phyloP scores from a whole-genome alignment of 2,888 invertebrate species.

The Petrophora chlorosata region DNA sequence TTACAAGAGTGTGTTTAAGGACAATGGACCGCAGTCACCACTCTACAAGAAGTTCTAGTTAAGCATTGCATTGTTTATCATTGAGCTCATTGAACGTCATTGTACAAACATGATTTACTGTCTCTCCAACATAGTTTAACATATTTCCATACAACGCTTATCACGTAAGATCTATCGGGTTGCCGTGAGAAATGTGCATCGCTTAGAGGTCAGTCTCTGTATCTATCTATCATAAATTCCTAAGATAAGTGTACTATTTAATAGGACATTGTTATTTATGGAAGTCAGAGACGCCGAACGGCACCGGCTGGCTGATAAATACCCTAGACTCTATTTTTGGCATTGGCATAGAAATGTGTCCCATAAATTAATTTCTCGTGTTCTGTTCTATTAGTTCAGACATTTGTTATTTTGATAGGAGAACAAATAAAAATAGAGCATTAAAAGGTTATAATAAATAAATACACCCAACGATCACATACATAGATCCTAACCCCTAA shows the following conservation, averaged over 20 bases:
- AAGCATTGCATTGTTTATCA: no score
- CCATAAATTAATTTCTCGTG: no score
- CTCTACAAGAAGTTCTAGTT: no score
- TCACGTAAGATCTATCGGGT: constrained; percentile 29
- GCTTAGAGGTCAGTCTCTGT: constrained; percentile 27
- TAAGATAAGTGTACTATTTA: constrained; percentile 26
- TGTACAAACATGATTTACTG: constrained; percentile 1
- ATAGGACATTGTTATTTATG: constrained; percentile 20
- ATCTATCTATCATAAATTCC: constrained; percentile 30
- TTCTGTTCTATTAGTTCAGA: no score
- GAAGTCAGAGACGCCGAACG: constrained; percentile 10
- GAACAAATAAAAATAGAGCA: no score
- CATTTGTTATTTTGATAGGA: no score
- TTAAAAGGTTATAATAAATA: no score
- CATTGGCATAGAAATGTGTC: not conserved
- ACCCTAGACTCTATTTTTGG: constrained; percentile 10
- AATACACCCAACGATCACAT: no score
- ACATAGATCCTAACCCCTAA: no score
- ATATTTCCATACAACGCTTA: constrained; percentile 27
- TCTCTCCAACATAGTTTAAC: not conserved
- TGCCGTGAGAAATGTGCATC: constrained; percentile 33
- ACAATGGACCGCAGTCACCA: no score
- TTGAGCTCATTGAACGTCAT: no score
- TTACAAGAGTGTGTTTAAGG: no score
- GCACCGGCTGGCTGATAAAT: constrained; percentile 8